Percentiles rank a stretch among this genome's conserved stretches.
Evolutionary conservation across 2,113 vertebrate genomes (phyloP).

Genomic region (Trinectes maculatus): DNA sequence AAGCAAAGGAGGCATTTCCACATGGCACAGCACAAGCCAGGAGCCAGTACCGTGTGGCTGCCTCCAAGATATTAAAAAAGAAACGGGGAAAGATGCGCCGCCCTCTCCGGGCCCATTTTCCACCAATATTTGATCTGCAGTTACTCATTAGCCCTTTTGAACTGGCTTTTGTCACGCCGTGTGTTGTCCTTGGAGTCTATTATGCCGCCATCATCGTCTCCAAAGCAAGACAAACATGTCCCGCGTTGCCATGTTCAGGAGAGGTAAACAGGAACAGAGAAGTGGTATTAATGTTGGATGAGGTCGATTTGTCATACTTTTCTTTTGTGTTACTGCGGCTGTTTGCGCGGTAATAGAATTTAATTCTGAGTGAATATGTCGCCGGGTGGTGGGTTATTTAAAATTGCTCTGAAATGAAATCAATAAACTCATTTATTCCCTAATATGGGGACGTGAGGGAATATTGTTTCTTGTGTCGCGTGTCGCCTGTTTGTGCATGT

Average conservation of each 20-base stretch:
- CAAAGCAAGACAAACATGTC: constrained; percentile 60
- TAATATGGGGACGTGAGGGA: constrained; percentile 2
- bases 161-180: constrained; percentile 55
- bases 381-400: constrained; percentile 10
- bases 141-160: constrained; percentile 72
- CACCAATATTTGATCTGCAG: constrained; percentile 66
- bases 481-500: background rate
- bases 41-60: constrained; percentile 29
- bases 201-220: constrained; percentile 60
- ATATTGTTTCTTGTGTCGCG: too few relatives aligned
- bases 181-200: constrained; percentile 66
- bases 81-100: background rate
- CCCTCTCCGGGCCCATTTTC: constrained; percentile 33
- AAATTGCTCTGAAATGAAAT: constrained; percentile 23
- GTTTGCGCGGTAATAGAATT: constrained; percentile 28
- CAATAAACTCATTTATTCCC: constrained; percentile 29
- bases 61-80: constrained; percentile 14
- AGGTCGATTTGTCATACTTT: constrained; percentile 49
- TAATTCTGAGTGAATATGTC: constrained; percentile 46
- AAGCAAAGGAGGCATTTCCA: constrained; percentile 65
- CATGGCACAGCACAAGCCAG: constrained; percentile 56
- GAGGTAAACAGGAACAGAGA: constrained; percentile 41
- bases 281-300: constrained; percentile 12
- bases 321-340: constrained; percentile 34
- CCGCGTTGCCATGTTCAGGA: constrained; percentile 31